Evolutionary conservation across 1,140 invertebrate genomes (phyloP).

Genomic region (Drosophila setifemur): DNA sequence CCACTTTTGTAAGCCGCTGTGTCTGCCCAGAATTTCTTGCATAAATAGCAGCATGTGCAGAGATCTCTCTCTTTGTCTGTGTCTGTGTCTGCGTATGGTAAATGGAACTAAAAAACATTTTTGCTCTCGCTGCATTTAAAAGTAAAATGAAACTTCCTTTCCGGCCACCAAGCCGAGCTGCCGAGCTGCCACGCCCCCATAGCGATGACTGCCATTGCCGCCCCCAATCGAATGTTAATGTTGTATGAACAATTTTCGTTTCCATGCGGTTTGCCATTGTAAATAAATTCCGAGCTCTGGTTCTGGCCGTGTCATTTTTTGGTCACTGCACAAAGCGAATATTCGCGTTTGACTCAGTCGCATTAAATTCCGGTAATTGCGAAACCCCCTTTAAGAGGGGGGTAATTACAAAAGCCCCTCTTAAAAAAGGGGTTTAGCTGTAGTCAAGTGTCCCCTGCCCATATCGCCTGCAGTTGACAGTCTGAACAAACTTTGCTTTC

Average conservation of each 20-base stretch:
- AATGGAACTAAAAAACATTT: slow-evolving; percentile 30
- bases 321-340: slow-evolving; percentile 10
- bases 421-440: not conserved
- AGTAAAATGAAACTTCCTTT: slow-evolving; percentile 59
- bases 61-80: slow-evolving; percentile 19
- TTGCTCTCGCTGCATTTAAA: slow-evolving; percentile 50
- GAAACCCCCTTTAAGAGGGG: not conserved
- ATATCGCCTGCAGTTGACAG: slow-evolving; percentile 19
- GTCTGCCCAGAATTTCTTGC: slow-evolving; percentile 69
- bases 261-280: slow-evolving; percentile 42
- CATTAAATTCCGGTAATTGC: slow-evolving; percentile 44
- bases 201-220: not conserved
- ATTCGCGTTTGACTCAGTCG: slow-evolving; percentile 9
- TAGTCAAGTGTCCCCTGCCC: not conserved
- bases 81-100: not conserved
- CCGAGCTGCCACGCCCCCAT: not conserved
- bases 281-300: slow-evolving; percentile 40
- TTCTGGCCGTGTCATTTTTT: slow-evolving; percentile 32
- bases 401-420: slow-evolving; percentile 17
- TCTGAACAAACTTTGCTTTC: slow-evolving; percentile 4
- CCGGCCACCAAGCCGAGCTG: not conserved
- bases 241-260: slow-evolving; percentile 45
- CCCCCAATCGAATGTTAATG: slow-evolving; percentile 51
- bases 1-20: slow-evolving; percentile 49
- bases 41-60: slow-evolving; percentile 68